phyloP scores from a whole-genome alignment of 1,140 invertebrate species.

The Watersipora subatra region DNA sequence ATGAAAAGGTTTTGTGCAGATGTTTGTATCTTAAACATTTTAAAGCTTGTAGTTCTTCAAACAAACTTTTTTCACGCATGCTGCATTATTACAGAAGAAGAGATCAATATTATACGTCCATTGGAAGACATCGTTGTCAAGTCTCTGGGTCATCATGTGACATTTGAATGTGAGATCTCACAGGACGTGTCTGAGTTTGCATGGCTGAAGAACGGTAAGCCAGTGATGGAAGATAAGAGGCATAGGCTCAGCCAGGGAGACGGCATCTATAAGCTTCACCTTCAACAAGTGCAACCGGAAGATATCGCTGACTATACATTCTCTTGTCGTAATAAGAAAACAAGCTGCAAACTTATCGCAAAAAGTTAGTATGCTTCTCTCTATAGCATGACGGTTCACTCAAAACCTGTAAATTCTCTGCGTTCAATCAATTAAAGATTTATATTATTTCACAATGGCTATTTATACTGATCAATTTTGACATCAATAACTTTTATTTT shows the following conservation, averaged over 20 bases:
- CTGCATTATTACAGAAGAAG: conserved; percentile 18
- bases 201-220: conserved; percentile 69
- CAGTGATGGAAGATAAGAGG: conserved; percentile 16
- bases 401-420: too few species aligned
- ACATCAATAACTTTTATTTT: too few species aligned
- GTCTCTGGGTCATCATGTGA: conserved; percentile 14
- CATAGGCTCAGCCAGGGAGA: not conserved
- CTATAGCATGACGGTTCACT: too few species aligned
- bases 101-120: conserved; percentile 22
- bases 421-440: too few species aligned
- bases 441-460: too few species aligned
- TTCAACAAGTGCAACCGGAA: conserved; percentile 79
- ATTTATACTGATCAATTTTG: too few species aligned
- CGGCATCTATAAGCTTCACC: conserved; percentile 58
- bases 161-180: conserved; percentile 46
- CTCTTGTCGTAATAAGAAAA: not conserved
- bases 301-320: conserved; percentile 93
- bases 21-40: too few species aligned
- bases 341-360: not conserved
- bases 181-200: conserved; percentile 60
- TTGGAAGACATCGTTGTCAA: conserved; percentile 19
- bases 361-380: not conserved
- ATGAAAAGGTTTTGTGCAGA: too few species aligned
- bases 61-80: not conserved
- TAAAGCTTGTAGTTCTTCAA: too few species aligned